phyloP scores from a whole-genome alignment of 2,113 vertebrate genomes.

The Glaucomys volans region DNA sequence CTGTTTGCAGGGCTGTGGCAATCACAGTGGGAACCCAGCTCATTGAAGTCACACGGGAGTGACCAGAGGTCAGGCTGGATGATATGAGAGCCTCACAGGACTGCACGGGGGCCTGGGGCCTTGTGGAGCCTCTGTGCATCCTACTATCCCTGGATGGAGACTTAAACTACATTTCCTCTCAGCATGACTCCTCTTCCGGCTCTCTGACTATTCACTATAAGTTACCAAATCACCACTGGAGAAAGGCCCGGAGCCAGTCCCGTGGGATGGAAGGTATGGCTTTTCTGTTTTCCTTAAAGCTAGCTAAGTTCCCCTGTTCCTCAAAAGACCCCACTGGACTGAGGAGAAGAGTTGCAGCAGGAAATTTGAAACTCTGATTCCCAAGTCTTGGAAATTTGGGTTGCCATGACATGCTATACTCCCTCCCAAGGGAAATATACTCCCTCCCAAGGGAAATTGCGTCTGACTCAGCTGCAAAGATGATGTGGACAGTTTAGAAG shows the following conservation, averaged over 20 bases:
- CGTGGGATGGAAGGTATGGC: neutral
- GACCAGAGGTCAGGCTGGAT: conserved; percentile 57
- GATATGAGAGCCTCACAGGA: neutral
- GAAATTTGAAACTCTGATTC: neutral
- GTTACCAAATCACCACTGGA: neutral
- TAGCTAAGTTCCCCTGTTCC: neutral
- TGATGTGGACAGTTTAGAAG: neutral
- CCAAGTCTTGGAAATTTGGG: neutral
- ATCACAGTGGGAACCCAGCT: conserved; percentile 54
- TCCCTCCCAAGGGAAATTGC: neutral
- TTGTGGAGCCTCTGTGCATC: conserved; percentile 11
- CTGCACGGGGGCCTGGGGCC: neutral
- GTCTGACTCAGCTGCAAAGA: neutral
- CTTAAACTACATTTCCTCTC: conserved; percentile 23
- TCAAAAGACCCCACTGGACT: neutral
- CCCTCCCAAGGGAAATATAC: neutral
- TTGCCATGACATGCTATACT: neutral
- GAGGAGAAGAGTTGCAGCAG: neutral
- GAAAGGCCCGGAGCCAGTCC: neutral
- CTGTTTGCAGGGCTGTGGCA: conserved; percentile 68
- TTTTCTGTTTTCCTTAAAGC: neutral
- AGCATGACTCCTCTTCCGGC: neutral
- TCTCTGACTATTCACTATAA: conserved; percentile 25
- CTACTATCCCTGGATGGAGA: neutral
- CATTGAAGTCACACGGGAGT: conserved; percentile 25